Conservation (phyloP, 2,113 vertebrate genomes). For the Ailuropoda melanoleuca region DNA sequence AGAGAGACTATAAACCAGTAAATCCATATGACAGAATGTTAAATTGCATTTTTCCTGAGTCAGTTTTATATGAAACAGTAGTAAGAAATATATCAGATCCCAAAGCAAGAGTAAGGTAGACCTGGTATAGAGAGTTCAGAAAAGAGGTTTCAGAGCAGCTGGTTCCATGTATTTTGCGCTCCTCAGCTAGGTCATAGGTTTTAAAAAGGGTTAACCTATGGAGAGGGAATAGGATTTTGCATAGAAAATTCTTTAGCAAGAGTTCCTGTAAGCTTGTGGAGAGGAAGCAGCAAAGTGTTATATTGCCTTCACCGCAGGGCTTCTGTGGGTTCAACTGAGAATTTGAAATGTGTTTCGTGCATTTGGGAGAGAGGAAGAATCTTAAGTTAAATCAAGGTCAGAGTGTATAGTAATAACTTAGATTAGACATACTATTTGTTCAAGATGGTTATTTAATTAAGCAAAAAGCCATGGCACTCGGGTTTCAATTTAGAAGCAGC, state of each 20-base stretch:
- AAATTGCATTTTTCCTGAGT: slow-evolving; percentile 3
- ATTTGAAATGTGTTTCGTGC: neutral
- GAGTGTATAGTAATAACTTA: neutral
- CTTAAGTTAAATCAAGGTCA: slow-evolving; percentile 16
- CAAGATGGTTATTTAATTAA: neutral
- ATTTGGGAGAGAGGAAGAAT: neutral
- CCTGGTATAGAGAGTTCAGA: neutral
- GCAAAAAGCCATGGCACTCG: neutral
- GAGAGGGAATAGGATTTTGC: neutral
- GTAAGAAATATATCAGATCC: neutral
- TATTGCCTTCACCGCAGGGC: neutral
- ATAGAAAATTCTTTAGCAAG: neutral
- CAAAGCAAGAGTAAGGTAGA: neutral
- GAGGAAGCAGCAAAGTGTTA: neutral
- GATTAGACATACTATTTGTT: neutral
- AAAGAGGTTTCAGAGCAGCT: slow-evolving; percentile 5
- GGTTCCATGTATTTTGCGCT: neutral
- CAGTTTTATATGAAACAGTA: neutral
- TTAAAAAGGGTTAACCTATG: neutral
- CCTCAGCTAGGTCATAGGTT: neutral
- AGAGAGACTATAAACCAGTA: neutral
- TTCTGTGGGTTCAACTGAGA: neutral
- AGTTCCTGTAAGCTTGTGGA: neutral
- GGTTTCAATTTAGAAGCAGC: neutral
- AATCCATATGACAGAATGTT: neutral